phyloP scores from a whole-genome alignment of 2,797 vertebrate species.

The Lepus oiostolus region DNA sequence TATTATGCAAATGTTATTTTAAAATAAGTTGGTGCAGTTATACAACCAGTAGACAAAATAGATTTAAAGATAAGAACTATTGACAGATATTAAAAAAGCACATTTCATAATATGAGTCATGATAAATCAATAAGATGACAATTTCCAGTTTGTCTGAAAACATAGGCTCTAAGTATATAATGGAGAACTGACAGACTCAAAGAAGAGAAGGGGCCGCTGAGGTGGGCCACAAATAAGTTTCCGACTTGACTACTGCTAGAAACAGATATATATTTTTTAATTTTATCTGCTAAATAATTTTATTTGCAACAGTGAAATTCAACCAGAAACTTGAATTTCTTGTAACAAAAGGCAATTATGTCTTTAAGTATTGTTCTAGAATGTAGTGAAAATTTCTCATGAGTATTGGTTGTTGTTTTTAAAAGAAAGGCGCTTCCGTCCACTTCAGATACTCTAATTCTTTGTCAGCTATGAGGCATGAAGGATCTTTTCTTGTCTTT shows the following conservation, averaged over 20 bases:
- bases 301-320: neutral
- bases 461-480: conserved; percentile 19
- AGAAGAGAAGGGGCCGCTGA: neutral
- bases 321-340: neutral
- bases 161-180: neutral
- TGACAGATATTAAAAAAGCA: neutral
- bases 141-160: conserved; percentile 22
- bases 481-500: conserved; percentile 50
- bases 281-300: neutral
- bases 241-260: neutral
- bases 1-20: neutral
- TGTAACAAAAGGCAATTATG: conserved; percentile 10
- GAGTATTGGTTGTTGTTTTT: conserved; percentile 46
- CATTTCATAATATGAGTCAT: neutral
- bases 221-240: neutral
- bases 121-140: neutral
- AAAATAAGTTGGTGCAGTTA: neutral
- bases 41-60: neutral
- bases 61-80: neutral
- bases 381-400: conserved; percentile 61
- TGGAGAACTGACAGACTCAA: neutral
- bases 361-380: neutral
- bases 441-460: conserved; percentile 8
- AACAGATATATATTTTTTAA: neutral
- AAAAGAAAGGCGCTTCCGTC: neutral